These are phyloP conservation scores for Patella depressa DNA, from an alignment of 2,888 invertebrate genomes.

Conservation along the genomic window DNA sequence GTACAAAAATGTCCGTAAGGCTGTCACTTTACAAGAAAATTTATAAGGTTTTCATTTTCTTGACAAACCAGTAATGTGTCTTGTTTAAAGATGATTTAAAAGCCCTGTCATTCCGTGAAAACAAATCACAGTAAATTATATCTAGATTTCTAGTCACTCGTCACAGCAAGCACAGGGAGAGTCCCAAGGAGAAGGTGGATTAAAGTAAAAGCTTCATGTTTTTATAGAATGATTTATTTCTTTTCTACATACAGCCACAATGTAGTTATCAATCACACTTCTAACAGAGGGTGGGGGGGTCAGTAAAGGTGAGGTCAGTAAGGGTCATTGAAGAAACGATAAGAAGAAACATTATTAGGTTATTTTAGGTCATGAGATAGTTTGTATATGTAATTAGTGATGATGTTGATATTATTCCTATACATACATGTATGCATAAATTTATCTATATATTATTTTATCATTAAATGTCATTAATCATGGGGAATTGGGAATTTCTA, in stretches of 20 bases:
- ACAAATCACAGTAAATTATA: no score
- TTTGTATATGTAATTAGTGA: neutral
- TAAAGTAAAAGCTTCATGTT: neutral
- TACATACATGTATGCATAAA: no score
- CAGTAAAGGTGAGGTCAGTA: neutral
- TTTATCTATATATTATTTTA: no score
- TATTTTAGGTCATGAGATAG: slow-evolving; percentile 7
- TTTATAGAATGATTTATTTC: slow-evolving; percentile 6
- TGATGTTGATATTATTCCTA: no score
- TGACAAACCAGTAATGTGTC: slow-evolving; percentile 10
- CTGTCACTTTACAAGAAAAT: no score
- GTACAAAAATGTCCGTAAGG: no score
- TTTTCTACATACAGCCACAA: neutral
- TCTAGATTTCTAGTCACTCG: no score
- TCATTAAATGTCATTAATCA: no score
- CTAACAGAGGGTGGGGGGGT: neutral
- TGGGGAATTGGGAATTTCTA: no score
- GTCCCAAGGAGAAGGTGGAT: neutral
- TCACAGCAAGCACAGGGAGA: no score
- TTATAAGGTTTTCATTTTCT: no score
- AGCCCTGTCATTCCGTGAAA: neutral
- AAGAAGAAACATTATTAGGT: slow-evolving; percentile 6
- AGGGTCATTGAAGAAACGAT: neutral
- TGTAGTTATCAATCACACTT: slow-evolving; percentile 9
- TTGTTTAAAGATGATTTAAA: slow-evolving; percentile 7